These are phyloP conservation scores for Lysiphlebus fabarum DNA, from an alignment of 1,140 invertebrate species.

Conservation along the genomic window DNA sequence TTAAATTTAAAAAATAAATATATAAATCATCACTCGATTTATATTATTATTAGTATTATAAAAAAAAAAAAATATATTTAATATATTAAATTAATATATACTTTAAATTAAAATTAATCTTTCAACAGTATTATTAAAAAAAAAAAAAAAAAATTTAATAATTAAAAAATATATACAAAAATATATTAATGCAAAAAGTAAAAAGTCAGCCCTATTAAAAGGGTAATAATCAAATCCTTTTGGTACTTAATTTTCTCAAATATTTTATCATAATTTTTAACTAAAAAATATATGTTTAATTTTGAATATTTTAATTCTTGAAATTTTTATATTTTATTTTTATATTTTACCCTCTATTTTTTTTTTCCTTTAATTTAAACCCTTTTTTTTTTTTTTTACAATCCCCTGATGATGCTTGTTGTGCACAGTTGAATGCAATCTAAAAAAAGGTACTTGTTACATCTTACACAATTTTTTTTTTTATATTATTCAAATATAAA, in stretches of 20 bases:
- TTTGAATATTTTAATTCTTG: too few relatives aligned
- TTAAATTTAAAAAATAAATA: too few relatives aligned
- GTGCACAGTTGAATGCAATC: constrained; percentile 50
- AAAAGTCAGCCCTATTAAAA: constrained; percentile 43
- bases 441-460: constrained; percentile 49
- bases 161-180: not conserved
- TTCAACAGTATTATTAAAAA: too few relatives aligned
- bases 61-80: too few relatives aligned
- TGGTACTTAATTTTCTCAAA: constrained; percentile 46
- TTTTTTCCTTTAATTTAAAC: not conserved
- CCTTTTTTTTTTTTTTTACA: constrained; percentile 29
- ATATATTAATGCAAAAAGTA: not conserved
- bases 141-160: too few relatives aligned
- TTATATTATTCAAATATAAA: not conserved
- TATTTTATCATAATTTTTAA: constrained; percentile 42
- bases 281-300: constrained; percentile 36
- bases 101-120: too few relatives aligned
- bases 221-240: constrained; percentile 54
- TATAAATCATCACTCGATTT: too few relatives aligned
- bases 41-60: too few relatives aligned
- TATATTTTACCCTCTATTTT: not conserved
- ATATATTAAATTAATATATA: too few relatives aligned
- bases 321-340: not conserved
- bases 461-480: constrained; percentile 44
- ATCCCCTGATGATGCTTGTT: constrained; percentile 19